Evolutionary conservation across 2,888 invertebrate species (phyloP), one percentile per base, ranked within the genome.

Genomic region (Himalopsyche anomala): DNA sequence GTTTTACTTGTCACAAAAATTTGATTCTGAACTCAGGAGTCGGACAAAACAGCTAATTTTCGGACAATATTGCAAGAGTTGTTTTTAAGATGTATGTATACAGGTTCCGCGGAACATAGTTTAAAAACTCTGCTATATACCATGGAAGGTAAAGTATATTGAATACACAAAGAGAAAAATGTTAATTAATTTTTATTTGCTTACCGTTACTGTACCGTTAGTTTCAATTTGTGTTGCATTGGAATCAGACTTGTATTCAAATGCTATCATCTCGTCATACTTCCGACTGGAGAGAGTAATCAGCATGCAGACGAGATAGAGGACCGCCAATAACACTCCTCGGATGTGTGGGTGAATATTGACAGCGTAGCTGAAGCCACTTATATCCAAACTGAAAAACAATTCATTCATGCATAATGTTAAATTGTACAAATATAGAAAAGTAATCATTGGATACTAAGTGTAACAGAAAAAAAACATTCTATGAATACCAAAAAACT

Each of bases 201-300:
- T 83, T 84, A 88, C 88, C 83, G 83, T 74, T 2, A 84, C 74
- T 55, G 88, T 86, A 81, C 69, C 74, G 56, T 87, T 85, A 81
- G 82, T 86, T 15, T 85, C 87, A 62, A 80, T 55, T 15, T 19
- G 62, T 51, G 86, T 89, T 11, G 69, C 36, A 84, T 87, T 88
- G 5, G 74, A 36, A 42, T 92, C 84, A 0, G 91, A 89, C 5
- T 91, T 89, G 83, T 92, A 93, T 88, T 93, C 92, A 89, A 92
- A 92, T 4, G 92, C 92, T 92, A 93, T 93, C 84, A 93, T 91
- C 89, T 93, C 93, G 85, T 93, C 93, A 56, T 93, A 92, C 91
- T 91, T 91, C 56, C 93, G 90, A 5, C 93, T 93, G 0, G 92
- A 91, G 0, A 91, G 90, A 88, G 93, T 92, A 1, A 93, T 92